Evolutionary conservation across 2,888 invertebrate genomes (phyloP).

Genomic region (Ornithoptera priamus): DNA sequence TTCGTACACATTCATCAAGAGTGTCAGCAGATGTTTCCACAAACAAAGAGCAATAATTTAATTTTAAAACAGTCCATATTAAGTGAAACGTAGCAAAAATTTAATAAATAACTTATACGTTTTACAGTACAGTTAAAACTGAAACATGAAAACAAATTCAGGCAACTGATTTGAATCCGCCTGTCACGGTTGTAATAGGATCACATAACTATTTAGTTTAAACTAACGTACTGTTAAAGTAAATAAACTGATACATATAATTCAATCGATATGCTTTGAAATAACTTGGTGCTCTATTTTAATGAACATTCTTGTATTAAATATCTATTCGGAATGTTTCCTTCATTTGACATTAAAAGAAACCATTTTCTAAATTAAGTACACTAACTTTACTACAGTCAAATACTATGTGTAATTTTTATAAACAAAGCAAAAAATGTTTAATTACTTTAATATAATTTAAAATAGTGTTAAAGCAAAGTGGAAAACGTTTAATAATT

Average conservation of each 20-base stretch:
- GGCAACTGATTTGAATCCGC: background rate
- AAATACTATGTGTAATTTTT: too few relatives aligned
- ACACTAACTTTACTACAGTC: too few relatives aligned
- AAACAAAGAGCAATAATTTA: conserved; percentile 13
- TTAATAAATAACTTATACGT: background rate
- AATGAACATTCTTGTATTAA: background rate
- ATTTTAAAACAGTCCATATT: conserved; percentile 14
- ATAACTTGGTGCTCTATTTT: background rate
- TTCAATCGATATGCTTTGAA: background rate
- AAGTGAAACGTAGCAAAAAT: background rate
- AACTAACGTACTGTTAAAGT: background rate
- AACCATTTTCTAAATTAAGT: too few relatives aligned
- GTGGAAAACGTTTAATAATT: too few relatives aligned
- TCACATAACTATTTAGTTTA: background rate
- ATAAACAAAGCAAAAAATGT: too few relatives aligned
- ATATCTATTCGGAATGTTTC: too few relatives aligned
- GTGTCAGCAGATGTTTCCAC: conserved; percentile 14
- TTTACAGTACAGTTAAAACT: background rate
- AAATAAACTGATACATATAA: background rate
- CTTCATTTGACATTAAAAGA: too few relatives aligned
- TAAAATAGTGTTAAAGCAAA: too few relatives aligned
- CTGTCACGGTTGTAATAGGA: background rate
- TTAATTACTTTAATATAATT: too few relatives aligned
- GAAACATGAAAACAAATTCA: background rate
- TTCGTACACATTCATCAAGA: conserved; percentile 8